Percentiles rank a stretch among this genome's conserved stretches.
Evolutionary conservation across 1,140 invertebrate species (phyloP).

Genomic region (Colletes latitarsis): DNA sequence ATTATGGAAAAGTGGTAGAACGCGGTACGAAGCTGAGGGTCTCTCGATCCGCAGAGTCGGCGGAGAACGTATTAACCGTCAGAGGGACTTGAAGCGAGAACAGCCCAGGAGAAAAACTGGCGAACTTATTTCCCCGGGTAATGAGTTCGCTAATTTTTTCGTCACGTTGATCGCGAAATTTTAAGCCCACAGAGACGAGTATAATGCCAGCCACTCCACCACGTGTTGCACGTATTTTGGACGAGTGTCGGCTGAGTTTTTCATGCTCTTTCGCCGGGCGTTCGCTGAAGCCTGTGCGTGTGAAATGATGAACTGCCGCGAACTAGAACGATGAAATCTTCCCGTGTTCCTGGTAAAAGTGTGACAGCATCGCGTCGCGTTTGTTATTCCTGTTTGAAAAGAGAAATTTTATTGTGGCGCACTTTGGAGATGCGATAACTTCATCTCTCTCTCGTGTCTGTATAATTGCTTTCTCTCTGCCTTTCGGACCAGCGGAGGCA

Average conservation of each 20-base stretch:
- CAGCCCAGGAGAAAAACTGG: neutral
- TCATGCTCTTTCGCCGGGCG: neutral
- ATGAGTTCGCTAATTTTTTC: neutral
- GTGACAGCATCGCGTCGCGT: neutral
- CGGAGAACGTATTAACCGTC: neutral
- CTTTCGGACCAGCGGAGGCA: too few species aligned
- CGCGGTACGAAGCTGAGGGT: too few species aligned
- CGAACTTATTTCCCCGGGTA: neutral
- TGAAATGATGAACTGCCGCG: neutral
- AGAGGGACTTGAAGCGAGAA: neutral
- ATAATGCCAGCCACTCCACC: neutral
- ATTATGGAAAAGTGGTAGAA: too few species aligned
- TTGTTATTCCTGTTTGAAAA: neutral
- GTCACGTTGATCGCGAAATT: neutral
- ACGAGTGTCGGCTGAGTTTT: neutral
- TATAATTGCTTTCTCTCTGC: too few species aligned
- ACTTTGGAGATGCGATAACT: neutral
- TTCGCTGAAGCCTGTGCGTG: neutral
- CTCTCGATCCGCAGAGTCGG: too few species aligned
- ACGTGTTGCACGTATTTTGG: slow-evolving; percentile 2
- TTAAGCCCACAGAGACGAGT: neutral
- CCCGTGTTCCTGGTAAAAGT: neutral
- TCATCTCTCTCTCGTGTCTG: too few species aligned
- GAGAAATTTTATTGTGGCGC: neutral
- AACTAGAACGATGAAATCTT: neutral